A percentile compares a stretch with the other conserved stretches of the same genome.
Evolutionary conservation across 1,140 invertebrate genomes (phyloP).

Genomic region (Panagrolaimus sp.): DNA sequence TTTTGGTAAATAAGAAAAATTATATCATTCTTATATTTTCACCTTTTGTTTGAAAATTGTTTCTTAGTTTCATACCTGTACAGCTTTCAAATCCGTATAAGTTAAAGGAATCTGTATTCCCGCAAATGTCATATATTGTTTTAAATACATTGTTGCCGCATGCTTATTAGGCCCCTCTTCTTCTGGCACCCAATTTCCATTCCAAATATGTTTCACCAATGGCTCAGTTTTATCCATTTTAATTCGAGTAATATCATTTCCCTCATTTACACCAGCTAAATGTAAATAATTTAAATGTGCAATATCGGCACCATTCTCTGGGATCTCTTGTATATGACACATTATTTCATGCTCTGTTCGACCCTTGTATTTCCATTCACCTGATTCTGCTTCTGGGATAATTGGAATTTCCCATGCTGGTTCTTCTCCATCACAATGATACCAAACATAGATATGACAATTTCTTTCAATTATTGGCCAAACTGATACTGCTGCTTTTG

Average conservation of each 20-base stretch:
- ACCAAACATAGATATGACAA: constrained; percentile 68
- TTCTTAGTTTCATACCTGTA: constrained; percentile 56
- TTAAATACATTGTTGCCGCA: constrained; percentile 64
- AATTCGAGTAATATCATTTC: constrained; percentile 9
- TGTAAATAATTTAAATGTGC: constrained; percentile 74
- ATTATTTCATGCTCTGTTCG: constrained; percentile 69
- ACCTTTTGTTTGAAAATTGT: constrained; percentile 59
- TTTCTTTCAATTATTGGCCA: constrained; percentile 70
- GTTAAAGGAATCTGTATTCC: constrained; percentile 62
- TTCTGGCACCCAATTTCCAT: constrained; percentile 58
- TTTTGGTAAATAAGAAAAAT: too few relatives aligned
- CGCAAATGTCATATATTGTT: constrained; percentile 64
- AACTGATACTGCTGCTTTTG: constrained; percentile 62
- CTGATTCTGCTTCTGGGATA: constrained; percentile 63
- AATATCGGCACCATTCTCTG: constrained; percentile 81
- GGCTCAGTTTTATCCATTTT: constrained; percentile 41
- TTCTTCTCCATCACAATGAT: constrained; percentile 69
- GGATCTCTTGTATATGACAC: constrained; percentile 72
- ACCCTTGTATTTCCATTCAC: constrained; percentile 69
- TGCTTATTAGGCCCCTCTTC: constrained; percentile 62
- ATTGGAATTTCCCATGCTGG: constrained; percentile 69
- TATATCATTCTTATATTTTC: too few relatives aligned
- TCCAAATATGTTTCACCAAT: constrained; percentile 60
- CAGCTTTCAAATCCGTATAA: constrained; percentile 63
- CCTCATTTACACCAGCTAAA: constrained; percentile 63